Percentiles rank a stretch among this genome's conserved stretches.
Conservation (phyloP, 2,888 invertebrate genomes). For the Ariolimax columbianus region DNA sequence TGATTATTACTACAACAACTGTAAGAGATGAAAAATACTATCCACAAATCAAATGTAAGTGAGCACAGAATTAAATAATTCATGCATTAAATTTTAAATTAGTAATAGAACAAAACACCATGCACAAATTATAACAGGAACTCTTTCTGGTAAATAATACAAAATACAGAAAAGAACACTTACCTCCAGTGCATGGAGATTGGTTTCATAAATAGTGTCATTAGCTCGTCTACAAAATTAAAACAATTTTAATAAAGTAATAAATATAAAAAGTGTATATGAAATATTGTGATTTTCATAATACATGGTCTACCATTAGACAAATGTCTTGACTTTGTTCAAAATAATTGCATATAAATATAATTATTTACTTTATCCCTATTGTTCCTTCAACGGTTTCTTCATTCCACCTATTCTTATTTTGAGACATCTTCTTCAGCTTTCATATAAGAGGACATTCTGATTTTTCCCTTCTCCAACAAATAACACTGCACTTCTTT, state of each 20-base stretch:
- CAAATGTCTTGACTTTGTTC: too few relatives aligned
- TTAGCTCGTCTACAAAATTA: conserved; percentile 46
- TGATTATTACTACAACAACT: not conserved
- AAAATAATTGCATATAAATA: too few relatives aligned
- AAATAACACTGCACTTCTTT: too few relatives aligned
- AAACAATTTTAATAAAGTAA: conserved; percentile 1
- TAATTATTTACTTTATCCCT: too few relatives aligned
- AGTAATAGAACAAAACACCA: not conserved
- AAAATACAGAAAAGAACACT: not conserved
- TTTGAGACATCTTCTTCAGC: too few relatives aligned
- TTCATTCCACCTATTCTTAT: too few relatives aligned
- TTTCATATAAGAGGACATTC: too few relatives aligned
- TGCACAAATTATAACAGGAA: not conserved
- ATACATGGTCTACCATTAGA: too few relatives aligned
- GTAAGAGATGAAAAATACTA: not conserved
- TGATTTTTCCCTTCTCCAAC: too few relatives aligned
- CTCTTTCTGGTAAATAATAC: too few relatives aligned
- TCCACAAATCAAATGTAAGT: not conserved
- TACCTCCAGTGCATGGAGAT: conserved; percentile 36
- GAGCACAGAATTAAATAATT: not conserved
- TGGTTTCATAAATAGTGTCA: conserved; percentile 41
- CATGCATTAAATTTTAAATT: not conserved
- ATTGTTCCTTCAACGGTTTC: too few relatives aligned
- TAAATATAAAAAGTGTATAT: not conserved
- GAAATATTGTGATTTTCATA: too few relatives aligned